Evolutionary conservation across 2,797 vertebrate genomes (phyloP).

Genomic region (Tenualosa ilisha): DNA sequence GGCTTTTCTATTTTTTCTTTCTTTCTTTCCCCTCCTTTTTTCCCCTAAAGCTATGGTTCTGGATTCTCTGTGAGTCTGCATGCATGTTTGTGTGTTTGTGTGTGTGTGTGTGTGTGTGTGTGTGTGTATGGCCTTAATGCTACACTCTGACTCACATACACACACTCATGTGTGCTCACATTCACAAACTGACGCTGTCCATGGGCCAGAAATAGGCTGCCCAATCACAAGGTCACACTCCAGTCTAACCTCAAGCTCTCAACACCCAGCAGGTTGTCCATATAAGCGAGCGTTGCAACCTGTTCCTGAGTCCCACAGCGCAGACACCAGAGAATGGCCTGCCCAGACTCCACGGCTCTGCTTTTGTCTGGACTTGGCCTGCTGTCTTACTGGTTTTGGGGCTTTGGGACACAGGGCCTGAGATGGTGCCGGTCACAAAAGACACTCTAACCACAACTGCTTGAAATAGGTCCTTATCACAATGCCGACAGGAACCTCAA

Average conservation of each 20-base stretch:
- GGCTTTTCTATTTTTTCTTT: background rate
- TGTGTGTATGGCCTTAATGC: conserved; percentile 36
- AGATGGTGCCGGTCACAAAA: background rate
- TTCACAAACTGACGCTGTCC: background rate
- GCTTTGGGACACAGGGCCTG: background rate
- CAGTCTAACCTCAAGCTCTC: too few species aligned
- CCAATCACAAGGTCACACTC: too few species aligned
- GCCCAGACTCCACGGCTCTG: too few species aligned
- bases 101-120: background rate
- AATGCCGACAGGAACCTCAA: background rate
- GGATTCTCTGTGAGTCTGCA: background rate
- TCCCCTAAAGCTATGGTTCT: background rate
- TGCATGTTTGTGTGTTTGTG: background rate
- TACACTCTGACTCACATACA: conserved; percentile 40
- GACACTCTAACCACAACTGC: background rate
- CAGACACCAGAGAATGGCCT: too few species aligned
- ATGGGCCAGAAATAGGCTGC: too few species aligned
- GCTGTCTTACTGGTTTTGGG: too few species aligned
- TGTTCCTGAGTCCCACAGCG: too few species aligned
- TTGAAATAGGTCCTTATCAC: background rate
- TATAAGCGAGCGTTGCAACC: too few species aligned
- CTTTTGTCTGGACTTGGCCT: background rate
- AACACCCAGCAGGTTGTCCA: too few species aligned
- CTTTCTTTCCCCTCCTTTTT: background rate
- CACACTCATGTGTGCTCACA: background rate